Conservation (phyloP, 2,888 invertebrate genomes). For the Drosophila vallismaia region DNA sequence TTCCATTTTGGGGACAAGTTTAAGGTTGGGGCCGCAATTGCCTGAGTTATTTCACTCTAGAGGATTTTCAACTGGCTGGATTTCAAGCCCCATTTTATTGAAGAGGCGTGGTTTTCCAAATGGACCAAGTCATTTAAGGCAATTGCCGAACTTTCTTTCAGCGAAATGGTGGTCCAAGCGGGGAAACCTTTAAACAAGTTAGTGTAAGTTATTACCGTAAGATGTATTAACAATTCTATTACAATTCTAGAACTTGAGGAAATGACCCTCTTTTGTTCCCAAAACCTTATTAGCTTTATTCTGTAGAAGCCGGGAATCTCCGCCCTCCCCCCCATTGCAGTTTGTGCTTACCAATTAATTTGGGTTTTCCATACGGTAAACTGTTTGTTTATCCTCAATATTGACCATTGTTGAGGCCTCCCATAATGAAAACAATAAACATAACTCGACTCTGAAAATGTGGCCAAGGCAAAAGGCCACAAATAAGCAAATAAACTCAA, state of each 20-base stretch:
- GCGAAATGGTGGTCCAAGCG: constrained; percentile 3
- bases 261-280: not conserved
- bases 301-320: not conserved
- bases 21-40: constrained; percentile 31
- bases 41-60: constrained; percentile 71
- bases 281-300: not conserved
- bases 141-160: constrained; percentile 15
- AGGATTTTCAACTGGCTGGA: constrained; percentile 55
- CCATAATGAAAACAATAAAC: constrained; percentile 29
- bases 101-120: constrained; percentile 7
- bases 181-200: not conserved
- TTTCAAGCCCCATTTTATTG: constrained; percentile 9
- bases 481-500: constrained; percentile 34
- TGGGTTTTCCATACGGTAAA: constrained; percentile 2
- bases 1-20: constrained; percentile 58
- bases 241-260: too few relatives aligned
- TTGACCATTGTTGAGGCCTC: constrained; percentile 10
- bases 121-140: constrained; percentile 1
- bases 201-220: not conserved
- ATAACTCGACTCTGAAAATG: constrained; percentile 12
- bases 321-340: too few relatives aligned
- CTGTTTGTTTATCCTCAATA: constrained; percentile 11
- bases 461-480: constrained; percentile 19
- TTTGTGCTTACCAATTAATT: constrained; percentile 10
- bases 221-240: not conserved